These are phyloP conservation scores for Cettia cetti DNA, from an alignment of 2,113 vertebrate genomes.

Conservation along the genomic window DNA sequence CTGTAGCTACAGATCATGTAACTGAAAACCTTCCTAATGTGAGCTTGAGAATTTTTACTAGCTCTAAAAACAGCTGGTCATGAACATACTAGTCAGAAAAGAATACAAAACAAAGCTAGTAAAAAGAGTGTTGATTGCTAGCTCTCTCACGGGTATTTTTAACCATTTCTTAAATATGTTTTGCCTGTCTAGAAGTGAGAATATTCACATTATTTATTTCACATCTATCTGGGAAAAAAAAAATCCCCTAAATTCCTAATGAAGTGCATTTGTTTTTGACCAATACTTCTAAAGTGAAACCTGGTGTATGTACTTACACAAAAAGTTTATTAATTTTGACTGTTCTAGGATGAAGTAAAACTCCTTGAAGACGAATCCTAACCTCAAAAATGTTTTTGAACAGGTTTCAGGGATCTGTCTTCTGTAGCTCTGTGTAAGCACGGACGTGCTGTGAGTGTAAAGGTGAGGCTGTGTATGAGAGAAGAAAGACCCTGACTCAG, in stretches of 20 bases:
- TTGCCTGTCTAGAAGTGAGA: constrained; percentile 34
- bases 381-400: constrained; percentile 38
- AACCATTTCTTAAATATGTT: constrained; percentile 29
- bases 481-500: not conserved
- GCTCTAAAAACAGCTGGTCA: constrained; percentile 59
- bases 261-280: constrained; percentile 5
- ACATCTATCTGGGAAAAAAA: constrained; percentile 12
- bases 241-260: not conserved
- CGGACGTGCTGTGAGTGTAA: not conserved
- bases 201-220: constrained; percentile 44
- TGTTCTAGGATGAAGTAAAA: constrained; percentile 16
- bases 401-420: not conserved
- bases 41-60: constrained; percentile 66
- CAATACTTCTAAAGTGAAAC: not conserved
- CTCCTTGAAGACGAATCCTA: constrained; percentile 1
- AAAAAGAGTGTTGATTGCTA: constrained; percentile 55
- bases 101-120: constrained; percentile 58
- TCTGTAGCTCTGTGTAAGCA: not conserved
- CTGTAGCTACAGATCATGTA: constrained; percentile 59
- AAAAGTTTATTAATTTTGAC: constrained; percentile 32
- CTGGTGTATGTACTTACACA: constrained; percentile 8
- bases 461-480: not conserved
- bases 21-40: constrained; percentile 58
- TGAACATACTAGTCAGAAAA: constrained; percentile 50
- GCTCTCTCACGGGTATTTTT: constrained; percentile 56